Evolutionary conservation across 2,797 vertebrate species (phyloP), one percentile per base, ranked within the genome.

Genomic region (Thunnus albacares): DNA sequence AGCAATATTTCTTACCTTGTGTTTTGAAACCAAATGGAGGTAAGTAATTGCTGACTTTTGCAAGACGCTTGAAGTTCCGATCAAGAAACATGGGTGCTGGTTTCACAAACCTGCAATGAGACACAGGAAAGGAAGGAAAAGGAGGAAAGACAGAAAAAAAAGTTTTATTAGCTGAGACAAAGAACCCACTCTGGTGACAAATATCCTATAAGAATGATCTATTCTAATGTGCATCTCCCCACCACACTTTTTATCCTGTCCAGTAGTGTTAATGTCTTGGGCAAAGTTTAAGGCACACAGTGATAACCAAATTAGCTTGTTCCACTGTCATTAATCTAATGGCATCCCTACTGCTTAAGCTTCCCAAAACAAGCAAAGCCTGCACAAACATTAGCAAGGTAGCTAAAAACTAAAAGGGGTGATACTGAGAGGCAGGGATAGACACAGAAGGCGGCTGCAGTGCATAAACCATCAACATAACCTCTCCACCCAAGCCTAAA

Each of bases 1-100:
- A 57, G n/a, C 4, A 81, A 57, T 45, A 18, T 57, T 20, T 82
- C 94, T 88, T 97, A 99, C 98, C 98, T 98, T 99, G 98, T 57
- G 97, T 97, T 97, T 97, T 98, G 94, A 99, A 97, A 85, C 98
- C 98, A 91, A 99, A 99, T 18, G 97, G 98, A 73, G 98, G 97
- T 73, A 97, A 95, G 77, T 96, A 98, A 89, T 94, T 96, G 90
- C 91, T 96, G 93, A 98, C 96, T 93, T 96, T 97, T 56, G 94
- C 92, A 88, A 97, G 96, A 71, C 95, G 97, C 86, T 95, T 97
- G 92, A 97, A 98, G 91, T 97, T 97, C 81, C 95, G 95, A 87
- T 98, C 97, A 60, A 99, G 96, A 94, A 99, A 99, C 97, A 98
- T 98, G 81, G 97, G 97, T 33, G 96, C 97, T 87, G 93, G 94